Percentiles rank a stretch among this genome's conserved stretches.
Conservation (phyloP, 2,113 vertebrate species). For the Noturus placidus region DNA sequence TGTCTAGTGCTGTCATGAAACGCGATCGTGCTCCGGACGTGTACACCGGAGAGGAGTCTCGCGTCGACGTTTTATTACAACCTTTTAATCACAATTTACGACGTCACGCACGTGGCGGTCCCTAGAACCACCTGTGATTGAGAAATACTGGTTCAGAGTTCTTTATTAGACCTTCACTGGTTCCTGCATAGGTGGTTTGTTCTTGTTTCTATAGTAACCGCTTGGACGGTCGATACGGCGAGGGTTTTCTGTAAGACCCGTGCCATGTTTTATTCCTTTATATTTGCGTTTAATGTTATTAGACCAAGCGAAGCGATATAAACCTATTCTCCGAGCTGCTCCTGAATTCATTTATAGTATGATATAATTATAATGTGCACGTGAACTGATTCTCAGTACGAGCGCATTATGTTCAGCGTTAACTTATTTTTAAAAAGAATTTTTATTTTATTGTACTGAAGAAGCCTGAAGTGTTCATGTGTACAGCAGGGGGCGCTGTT, state of each 20-base stretch:
- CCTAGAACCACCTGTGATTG: too few species aligned
- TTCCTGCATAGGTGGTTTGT: neutral
- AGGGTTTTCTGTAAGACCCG: neutral
- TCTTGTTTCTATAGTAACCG: neutral
- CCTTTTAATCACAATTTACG: too few species aligned
- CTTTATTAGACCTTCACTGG: neutral
- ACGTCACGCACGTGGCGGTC: neutral
- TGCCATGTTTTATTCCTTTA: neutral
- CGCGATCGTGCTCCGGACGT: neutral
- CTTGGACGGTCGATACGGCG: too few species aligned
- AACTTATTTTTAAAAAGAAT: neutral
- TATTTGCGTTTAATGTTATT: neutral
- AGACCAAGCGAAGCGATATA: neutral
- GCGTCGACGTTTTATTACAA: neutral
- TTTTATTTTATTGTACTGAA: neutral
- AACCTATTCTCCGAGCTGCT: neutral
- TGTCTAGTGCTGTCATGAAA: neutral
- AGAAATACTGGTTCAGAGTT: neutral
- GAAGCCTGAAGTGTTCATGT: neutral
- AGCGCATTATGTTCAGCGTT: neutral
- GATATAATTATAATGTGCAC: neutral
- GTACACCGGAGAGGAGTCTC: neutral
- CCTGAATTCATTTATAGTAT: neutral
- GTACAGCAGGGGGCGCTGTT: slow-evolving; percentile 22
- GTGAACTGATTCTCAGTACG: neutral